Conservation (phyloP, 2,113 vertebrate genomes). For the Cryptomyrus ogoouensis region DNA sequence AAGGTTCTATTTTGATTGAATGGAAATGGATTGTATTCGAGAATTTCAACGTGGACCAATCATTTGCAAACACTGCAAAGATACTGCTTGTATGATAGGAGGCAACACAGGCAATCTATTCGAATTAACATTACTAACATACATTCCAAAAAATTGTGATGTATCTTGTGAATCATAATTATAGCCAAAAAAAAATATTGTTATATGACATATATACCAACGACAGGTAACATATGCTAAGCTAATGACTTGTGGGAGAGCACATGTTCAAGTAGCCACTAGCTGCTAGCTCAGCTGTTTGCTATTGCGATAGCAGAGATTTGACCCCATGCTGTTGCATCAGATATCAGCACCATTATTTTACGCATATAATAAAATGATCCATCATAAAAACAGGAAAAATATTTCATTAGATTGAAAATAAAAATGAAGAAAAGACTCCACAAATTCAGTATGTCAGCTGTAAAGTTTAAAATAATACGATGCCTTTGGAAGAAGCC, state of each 20-base stretch:
- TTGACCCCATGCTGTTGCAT: neutral
- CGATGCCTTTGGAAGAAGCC: neutral
- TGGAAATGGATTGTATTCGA: neutral
- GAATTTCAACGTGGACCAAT: neutral
- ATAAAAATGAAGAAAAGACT: neutral
- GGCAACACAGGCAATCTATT: neutral
- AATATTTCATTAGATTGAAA: neutral
- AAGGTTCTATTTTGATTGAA: neutral
- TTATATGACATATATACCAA: neutral
- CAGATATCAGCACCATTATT: neutral
- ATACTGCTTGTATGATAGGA: neutral
- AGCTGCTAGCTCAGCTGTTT: neutral
- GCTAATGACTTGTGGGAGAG: neutral
- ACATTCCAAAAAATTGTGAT: neutral
- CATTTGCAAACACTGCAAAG: neutral
- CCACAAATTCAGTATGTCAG: neutral
- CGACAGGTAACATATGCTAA: neutral
- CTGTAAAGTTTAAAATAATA: neutral
- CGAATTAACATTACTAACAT: neutral
- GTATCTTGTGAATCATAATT: neutral
- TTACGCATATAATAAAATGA: neutral
- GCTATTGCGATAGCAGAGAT: neutral
- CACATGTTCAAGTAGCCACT: neutral
- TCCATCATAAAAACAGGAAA: neutral
- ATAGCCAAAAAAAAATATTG: neutral